Evolutionary conservation across 1,140 invertebrate species (phyloP).

Genomic region (Sarcophaga bullata): DNA sequence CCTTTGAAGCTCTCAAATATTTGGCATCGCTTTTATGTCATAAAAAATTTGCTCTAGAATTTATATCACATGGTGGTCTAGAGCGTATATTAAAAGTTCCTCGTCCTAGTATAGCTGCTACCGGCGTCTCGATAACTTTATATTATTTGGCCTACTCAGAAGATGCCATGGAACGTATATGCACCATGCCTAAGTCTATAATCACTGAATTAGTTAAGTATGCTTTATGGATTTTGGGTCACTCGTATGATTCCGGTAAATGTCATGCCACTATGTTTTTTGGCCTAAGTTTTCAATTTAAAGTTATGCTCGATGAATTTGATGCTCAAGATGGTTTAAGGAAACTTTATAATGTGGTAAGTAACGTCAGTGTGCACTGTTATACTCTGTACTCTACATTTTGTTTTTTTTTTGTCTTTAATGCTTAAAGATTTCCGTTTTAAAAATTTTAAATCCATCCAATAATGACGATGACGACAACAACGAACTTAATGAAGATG

Average conservation of each 20-base stretch:
- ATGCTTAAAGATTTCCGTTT: constrained; percentile 77
- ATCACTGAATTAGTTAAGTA: constrained; percentile 85
- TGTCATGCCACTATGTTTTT: constrained; percentile 99
- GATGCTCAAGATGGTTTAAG: constrained; percentile 91
- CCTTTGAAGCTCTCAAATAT: constrained; percentile 95
- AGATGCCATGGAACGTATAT: constrained; percentile 96
- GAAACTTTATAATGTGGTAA: constrained; percentile 92
- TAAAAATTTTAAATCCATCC: constrained; percentile 70
- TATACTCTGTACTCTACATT: constrained; percentile 9
- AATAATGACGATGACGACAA: constrained; percentile 79
- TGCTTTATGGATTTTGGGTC: constrained; percentile 92
- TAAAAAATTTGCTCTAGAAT: constrained; percentile 97
- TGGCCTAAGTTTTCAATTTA: constrained; percentile 90
- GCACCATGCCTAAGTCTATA: constrained; percentile 81
- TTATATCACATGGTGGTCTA: constrained; percentile 86
- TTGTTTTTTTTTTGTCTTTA: constrained; percentile 45
- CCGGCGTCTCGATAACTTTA: constrained; percentile 94
- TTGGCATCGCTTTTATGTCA: constrained; percentile 92
- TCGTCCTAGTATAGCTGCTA: constrained; percentile 91
- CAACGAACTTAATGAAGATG: constrained; percentile 82
- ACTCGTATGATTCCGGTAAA: constrained; percentile 94
- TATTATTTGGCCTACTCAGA: constrained; percentile 98
- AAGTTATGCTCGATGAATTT: constrained; percentile 91
- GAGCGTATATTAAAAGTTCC: constrained; percentile 88
- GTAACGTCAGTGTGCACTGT: constrained; percentile 50